Conservation (phyloP, 1,140 invertebrate genomes). For the Nephila pilipes region DNA sequence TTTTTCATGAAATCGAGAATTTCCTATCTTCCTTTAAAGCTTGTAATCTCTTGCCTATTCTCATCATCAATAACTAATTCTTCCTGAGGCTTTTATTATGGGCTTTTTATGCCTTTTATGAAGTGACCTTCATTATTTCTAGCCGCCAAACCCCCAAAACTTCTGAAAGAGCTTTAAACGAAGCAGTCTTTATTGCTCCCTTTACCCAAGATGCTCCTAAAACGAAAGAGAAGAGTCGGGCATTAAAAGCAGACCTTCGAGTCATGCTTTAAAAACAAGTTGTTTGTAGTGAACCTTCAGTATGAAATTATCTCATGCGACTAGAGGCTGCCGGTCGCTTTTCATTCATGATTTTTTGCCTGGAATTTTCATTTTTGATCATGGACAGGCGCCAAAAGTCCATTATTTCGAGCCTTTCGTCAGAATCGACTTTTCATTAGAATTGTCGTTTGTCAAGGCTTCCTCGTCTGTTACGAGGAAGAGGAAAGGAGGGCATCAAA, state of each 20-base stretch:
- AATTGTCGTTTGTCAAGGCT: constrained; percentile 53
- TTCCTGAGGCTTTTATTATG: background rate
- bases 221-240: constrained; percentile 9
- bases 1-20: background rate
- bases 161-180: constrained; percentile 5
- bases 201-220: background rate
- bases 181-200: background rate
- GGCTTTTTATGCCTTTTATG: background rate
- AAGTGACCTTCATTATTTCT: constrained; percentile 31
- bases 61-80: background rate
- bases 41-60: background rate
- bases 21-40: background rate
- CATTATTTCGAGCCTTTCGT: constrained; percentile 48
- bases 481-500: background rate
- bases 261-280: constrained; percentile 6
- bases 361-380: constrained; percentile 49
- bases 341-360: constrained; percentile 43
- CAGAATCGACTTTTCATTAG: constrained; percentile 57
- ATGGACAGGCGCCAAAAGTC: constrained; percentile 50
- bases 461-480: background rate
- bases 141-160: background rate
- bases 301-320: constrained; percentile 29
- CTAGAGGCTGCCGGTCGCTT: background rate
- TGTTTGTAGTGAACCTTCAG: constrained; percentile 13
- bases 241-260: constrained; percentile 12